Evolutionary conservation across 2,797 vertebrate genomes (phyloP).

Genomic region (Megaceryle alcyon): DNA sequence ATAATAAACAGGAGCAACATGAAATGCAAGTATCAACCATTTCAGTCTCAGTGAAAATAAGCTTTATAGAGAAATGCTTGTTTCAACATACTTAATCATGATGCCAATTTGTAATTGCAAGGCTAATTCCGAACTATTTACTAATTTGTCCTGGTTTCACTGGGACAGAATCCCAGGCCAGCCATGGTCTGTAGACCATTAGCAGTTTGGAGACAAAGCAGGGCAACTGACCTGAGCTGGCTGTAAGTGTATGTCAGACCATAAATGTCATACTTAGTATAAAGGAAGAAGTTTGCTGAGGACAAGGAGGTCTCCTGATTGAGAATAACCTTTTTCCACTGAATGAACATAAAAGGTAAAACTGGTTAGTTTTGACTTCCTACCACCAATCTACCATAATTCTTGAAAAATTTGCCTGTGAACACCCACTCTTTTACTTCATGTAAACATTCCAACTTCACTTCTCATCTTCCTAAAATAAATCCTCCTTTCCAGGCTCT

Average conservation of each 20-base stretch:
- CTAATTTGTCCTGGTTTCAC: background rate
- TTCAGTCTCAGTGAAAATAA: background rate
- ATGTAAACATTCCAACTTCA: background rate
- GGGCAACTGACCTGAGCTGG: background rate
- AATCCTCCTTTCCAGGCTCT: background rate
- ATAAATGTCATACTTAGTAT: background rate
- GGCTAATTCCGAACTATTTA: background rate
- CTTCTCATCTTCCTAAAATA: background rate
- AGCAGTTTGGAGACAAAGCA: background rate
- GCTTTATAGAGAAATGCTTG: background rate
- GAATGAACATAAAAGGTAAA: background rate
- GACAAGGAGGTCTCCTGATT: background rate
- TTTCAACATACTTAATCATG: background rate
- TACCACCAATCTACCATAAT: background rate
- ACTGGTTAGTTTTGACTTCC: background rate
- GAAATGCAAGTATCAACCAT: constrained; percentile 11
- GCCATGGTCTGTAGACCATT: background rate
- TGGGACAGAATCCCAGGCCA: background rate
- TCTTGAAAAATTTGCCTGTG: background rate
- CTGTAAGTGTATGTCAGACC: background rate
- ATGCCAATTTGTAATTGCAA: constrained; percentile 32
- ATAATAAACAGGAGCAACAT: constrained; percentile 29
- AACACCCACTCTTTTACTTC: background rate
- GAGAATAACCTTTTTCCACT: background rate
- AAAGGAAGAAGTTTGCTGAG: background rate